Evolutionary conservation across 2,888 invertebrate species (phyloP), one percentile per base, ranked within the genome.

Genomic region (Loripinus fragilis): DNA sequence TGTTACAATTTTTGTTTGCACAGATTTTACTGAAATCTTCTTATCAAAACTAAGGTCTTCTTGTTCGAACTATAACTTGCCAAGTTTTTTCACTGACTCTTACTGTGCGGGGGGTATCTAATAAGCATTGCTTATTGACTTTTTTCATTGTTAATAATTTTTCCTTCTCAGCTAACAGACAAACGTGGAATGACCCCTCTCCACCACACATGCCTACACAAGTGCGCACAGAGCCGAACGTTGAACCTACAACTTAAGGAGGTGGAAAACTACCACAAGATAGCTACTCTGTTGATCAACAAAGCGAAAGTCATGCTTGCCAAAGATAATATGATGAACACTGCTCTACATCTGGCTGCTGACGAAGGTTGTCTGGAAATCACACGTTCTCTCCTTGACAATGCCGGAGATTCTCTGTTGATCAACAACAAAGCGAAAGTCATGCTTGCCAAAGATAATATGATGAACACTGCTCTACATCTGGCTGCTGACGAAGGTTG

Each of bases 141-240:
- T n/a, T n/a, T n/a, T n/a, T n/a, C n/a, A n/a, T n/a, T n/a, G n/a
- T n/a, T n/a, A n/a, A n/a, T n/a, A n/a, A n/a, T n/a, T n/a, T 38
- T 52, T 25, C 42, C 42, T 42, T 41, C 5, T 25, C 67, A 67
- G 67, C 8, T 67, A 38, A 38, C 33, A 67, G 67, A 67, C 23
- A 67, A 67, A 33, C 17, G 23, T 25, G 67, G 67, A 7, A 41
- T 38, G 67, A 67, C 67, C 25, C 42, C 67, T 10, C 45, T 67
- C 2, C 67, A 67, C 23, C 67, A 42, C n/a, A 7, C 42, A 38
- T 60, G 60, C 33, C 33, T 33, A 5, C 60, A 60, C 17, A 60
- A n/a, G 33, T 60, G 60, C 20, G 23, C 52, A 28, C 38, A 38
- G 38, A 48, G 20, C 20, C 30, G 17, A 20, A 33, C 23, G 20